Percentiles rank a stretch among this genome's conserved stretches.
Conservation (phyloP, 2,797 vertebrate species). For the Sebastes umbrosus region DNA sequence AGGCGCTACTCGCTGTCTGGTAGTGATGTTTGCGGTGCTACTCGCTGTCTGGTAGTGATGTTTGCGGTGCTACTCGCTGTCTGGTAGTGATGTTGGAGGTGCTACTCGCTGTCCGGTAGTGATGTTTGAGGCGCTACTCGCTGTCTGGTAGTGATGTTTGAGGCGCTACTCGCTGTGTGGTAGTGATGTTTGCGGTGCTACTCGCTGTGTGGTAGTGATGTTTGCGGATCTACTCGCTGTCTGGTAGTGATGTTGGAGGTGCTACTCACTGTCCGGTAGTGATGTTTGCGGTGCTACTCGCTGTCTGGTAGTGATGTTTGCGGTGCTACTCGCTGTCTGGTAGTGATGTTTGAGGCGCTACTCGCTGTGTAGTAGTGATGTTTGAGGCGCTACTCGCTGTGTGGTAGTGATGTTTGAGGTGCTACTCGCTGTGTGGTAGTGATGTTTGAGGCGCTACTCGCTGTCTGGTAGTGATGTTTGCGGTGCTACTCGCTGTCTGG, state of each 20-base stretch:
- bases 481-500: not conserved
- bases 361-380: no score
- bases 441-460: not conserved
- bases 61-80: constrained; percentile 15
- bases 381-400: not conserved
- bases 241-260: not conserved
- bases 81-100: not conserved
- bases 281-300: not conserved
- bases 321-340: not conserved
- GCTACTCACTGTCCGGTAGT: not conserved
- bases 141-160: no score
- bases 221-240: no score
- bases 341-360: not conserved
- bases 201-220: constrained; percentile 10
- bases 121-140: not conserved
- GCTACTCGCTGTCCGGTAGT: not conserved
- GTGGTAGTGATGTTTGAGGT: constrained; percentile 33
- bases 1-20: no score
- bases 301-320: constrained; percentile 3
- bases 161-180: not conserved
- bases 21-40: constrained; percentile 28
- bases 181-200: constrained; percentile 1
- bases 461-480: not conserved
- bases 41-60: not conserved
- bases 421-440: not conserved